Base-by-base conservation (phyloP, 2,888 invertebrate genomes). In the Drosophila meridiana region DNA sequence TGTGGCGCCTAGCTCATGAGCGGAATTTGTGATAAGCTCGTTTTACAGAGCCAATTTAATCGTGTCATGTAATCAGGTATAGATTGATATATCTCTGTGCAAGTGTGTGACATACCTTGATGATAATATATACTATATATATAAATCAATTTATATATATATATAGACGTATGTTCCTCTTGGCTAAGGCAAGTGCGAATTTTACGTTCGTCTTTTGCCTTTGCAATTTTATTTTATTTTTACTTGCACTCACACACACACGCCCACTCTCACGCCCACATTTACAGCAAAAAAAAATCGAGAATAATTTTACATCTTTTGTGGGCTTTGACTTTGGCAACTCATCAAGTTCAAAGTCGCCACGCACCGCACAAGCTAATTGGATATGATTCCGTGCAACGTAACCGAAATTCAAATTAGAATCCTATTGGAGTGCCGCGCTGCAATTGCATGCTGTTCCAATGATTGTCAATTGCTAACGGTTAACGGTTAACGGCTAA, bases 141-240 rank as follows among this genome's bases (percentile, higher is more conserved):
- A 32, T 32, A 32, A 14, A 30, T 50, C 20, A 34, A 34, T 52
- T 13, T 42, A 56, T 56, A n/a, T 40, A 11, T 38, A 42, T 11
- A 40, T 56, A 20, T 56, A 30, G 9, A 6, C 6, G 5, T 6
- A 9, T 13, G 28, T 42, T 30, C 42, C 63, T 68, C 34, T 87
- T 84, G 89, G 82, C 87, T 70, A 76, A 56, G 48, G 56, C 62
- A 80, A 80, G 50, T 61, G 53, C 58, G 52, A 87, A 72, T 69
- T 59, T 58, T 83, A 30, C 7, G 36, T 82, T 89, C 83, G 82
- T 62, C 30, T 42, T 50, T 52, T 63, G 47, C 34, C 28, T 55
- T 32, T 63, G 48, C 60, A 72, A 53, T 82, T 73, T 70, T 70
- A 53, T 82, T 73, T 70, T 70, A 71, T 75, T 76, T 82, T 72